phyloP scores from a whole-genome alignment of 2,113 vertebrate genomes.

The Pomatorhinus ruficollis region DNA sequence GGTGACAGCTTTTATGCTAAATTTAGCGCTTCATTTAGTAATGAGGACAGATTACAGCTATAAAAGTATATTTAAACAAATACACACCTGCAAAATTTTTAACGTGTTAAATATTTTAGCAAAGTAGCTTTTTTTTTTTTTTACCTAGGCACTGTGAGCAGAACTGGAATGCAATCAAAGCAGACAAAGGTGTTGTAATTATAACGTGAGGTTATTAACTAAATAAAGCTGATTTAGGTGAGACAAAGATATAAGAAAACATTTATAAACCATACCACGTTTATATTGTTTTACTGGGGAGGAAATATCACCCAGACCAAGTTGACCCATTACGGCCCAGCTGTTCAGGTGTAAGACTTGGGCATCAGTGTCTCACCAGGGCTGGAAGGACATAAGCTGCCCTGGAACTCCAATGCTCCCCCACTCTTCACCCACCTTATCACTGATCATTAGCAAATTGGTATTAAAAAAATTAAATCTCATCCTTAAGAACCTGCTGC shows the following conservation, averaged over 20 bases:
- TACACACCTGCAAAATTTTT: neutral
- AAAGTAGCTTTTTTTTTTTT: neutral
- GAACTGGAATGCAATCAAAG: neutral
- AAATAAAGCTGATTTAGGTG: neutral
- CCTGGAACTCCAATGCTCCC: accelerated
- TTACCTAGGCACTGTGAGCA: neutral
- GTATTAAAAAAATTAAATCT: accelerated
- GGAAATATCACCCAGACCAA: neutral
- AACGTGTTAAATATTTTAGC: neutral
- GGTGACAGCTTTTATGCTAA: constrained; percentile 25
- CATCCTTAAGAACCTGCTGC: neutral
- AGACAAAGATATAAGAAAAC: neutral
- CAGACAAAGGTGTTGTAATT: neutral
- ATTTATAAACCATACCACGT: neutral
- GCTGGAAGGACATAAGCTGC: neutral
- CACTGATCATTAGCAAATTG: accelerated
- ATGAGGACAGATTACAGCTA: constrained; percentile 4
- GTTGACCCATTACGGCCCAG: accelerated
- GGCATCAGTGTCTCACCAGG: neutral
- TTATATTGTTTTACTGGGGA: neutral
- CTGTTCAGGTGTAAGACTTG: no score
- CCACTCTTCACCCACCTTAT: neutral
- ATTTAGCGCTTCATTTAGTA: constrained; percentile 30
- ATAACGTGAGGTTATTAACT: neutral
- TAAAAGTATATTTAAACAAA: constrained; percentile 25